Evolutionary conservation across 30 jellyfish, hydroid and myxozoan species (phyloP).

Genomic region (Hydra vulgaris): DNA sequence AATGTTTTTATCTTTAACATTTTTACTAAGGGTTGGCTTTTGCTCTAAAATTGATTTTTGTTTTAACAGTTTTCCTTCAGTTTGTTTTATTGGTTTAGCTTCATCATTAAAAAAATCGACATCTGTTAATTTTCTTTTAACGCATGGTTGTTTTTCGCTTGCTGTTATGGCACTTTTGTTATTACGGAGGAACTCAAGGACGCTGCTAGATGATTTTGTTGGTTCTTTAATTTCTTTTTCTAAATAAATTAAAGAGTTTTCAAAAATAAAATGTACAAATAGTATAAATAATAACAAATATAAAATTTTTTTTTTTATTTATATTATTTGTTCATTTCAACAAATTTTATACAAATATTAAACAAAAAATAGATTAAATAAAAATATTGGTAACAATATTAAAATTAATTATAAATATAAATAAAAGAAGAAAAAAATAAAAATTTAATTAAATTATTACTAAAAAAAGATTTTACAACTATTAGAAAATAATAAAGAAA

Average conservation of each 20-base stretch:
- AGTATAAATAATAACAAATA: too few relatives aligned
- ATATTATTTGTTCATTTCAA: too few relatives aligned
- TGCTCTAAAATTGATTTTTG: neutral
- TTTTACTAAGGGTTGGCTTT: constrained; percentile 50
- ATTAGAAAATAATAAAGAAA: too few relatives aligned
- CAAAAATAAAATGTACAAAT: too few relatives aligned
- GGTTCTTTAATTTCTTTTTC: constrained; percentile 11
- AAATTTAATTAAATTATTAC: too few relatives aligned
- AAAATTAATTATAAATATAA: too few relatives aligned
- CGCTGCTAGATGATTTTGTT: neutral
- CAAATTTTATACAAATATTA: too few relatives aligned
- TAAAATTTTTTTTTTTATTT: too few relatives aligned
- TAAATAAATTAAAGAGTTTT: neutral
- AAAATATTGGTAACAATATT: too few relatives aligned
- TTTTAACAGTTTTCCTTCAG: neutral
- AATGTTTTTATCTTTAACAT: constrained; percentile 37
- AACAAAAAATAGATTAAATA: too few relatives aligned
- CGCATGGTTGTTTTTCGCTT: neutral
- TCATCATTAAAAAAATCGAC: constrained; percentile 3
- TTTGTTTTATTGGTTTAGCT: neutral
- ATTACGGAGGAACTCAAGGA: neutral
- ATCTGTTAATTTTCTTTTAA: neutral
- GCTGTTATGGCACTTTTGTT: neutral
- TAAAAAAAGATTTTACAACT: too few relatives aligned
- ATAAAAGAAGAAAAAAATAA: too few relatives aligned